Percentiles rank a stretch among this genome's conserved stretches.
These are phyloP conservation scores for Agriopis leucophaearia DNA, from an alignment of 2,888 invertebrate species.

Conservation along the genomic window DNA sequence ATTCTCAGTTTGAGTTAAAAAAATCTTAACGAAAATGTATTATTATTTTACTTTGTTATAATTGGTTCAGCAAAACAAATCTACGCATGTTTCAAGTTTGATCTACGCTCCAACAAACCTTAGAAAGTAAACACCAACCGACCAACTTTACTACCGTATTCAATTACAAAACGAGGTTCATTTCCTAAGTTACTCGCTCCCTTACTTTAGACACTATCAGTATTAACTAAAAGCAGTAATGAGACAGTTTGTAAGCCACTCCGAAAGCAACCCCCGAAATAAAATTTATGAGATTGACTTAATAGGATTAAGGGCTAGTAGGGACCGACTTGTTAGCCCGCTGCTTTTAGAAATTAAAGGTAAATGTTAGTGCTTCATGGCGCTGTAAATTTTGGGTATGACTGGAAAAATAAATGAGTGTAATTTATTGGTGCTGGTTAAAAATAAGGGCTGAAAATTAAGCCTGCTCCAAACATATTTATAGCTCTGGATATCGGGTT, in stretches of 20 bases:
- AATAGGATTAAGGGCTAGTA: conserved; percentile 45
- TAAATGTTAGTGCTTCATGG: conserved; percentile 24
- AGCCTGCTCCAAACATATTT: neutral
- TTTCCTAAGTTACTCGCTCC: conserved; percentile 29
- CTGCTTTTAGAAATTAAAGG: conserved; percentile 35
- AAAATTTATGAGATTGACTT: conserved; percentile 62
- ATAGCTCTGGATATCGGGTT: neutral
- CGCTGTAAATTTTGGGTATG: conserved; percentile 22
- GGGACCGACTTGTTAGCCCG: conserved; percentile 33
- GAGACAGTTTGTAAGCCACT: conserved; percentile 65
- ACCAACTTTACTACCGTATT: conserved; percentile 27
- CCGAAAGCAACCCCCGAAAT: conserved; percentile 54
- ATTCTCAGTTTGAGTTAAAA: too few relatives aligned
- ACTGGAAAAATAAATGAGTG: conserved; percentile 16
- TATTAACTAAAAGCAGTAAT: conserved; percentile 62
- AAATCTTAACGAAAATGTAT: too few relatives aligned
- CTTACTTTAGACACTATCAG: conserved; percentile 55
- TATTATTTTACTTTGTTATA: too few relatives aligned
- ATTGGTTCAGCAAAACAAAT: neutral
- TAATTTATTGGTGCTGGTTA: conserved; percentile 5
- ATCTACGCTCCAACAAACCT: neutral
- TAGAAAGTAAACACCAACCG: conserved; percentile 23
- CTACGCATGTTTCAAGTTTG: neutral
- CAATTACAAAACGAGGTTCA: conserved; percentile 43
- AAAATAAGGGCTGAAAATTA: conserved; percentile 22